These are phyloP conservation scores for Heliconius himera DNA, from an alignment of 1,140 invertebrate species.

Conservation along the genomic window DNA sequence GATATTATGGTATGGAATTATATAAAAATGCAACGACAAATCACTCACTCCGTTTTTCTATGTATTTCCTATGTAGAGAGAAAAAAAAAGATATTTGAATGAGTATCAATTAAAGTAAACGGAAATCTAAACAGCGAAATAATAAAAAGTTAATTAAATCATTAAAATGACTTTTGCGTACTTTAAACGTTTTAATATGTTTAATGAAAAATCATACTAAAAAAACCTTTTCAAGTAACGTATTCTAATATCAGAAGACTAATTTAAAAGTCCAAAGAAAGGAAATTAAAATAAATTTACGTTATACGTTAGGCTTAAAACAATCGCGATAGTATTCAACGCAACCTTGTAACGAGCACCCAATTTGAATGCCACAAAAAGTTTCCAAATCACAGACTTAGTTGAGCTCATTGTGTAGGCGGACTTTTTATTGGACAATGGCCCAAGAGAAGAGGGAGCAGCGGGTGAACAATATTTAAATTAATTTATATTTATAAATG, in stretches of 20 bases:
- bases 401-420: conserved; percentile 70
- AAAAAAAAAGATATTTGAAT: no score
- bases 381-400: conserved; percentile 69
- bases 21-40: no score
- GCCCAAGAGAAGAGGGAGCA: conserved; percentile 40
- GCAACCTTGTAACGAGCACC: conserved; percentile 51
- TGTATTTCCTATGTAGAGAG: no score
- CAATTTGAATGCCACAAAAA: conserved; percentile 76
- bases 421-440: conserved; percentile 54
- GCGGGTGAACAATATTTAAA: not conserved
- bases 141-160: no score
- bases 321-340: conserved; percentile 30
- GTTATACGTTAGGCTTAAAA: conserved; percentile 22
- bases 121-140: no score
- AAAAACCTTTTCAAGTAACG: not conserved
- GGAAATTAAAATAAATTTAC: not conserved
- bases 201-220: not conserved
- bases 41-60: no score
- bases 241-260: not conserved
- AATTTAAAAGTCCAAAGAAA: not conserved
- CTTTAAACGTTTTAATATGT: not conserved
- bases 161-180: no score
- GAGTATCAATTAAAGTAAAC: no score
- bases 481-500: not conserved
- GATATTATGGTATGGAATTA: no score